These are phyloP conservation scores for Drosophila meridiana DNA, from an alignment of 2,888 invertebrate genomes.

Conservation along the genomic window DNA sequence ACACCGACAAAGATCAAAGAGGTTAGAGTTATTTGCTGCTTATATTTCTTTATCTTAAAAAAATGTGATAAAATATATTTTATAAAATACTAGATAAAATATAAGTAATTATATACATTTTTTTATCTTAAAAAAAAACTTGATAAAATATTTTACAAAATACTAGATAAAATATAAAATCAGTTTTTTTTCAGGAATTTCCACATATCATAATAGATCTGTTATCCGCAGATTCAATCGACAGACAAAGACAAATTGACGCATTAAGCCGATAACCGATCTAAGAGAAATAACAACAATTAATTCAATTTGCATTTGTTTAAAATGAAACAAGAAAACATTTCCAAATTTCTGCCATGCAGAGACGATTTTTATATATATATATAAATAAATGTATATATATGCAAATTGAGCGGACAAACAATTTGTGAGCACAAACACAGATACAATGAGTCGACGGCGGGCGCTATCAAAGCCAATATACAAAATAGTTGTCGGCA, in stretches of 20 bases:
- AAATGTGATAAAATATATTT: not conserved
- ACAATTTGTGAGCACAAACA: conserved; percentile 40
- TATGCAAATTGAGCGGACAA: conserved; percentile 65
- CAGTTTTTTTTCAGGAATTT: conserved; percentile 22
- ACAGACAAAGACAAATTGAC: conserved; percentile 71
- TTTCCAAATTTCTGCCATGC: conserved; percentile 52
- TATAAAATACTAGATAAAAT: not conserved
- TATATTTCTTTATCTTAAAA: not conserved
- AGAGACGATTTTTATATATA: not conserved
- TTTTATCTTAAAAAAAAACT: no score
- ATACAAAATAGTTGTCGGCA: conserved; percentile 74
- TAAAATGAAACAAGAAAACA: conserved; percentile 49
- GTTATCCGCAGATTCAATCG: conserved; percentile 40
- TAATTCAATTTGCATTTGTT: conserved; percentile 72
- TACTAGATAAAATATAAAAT: not conserved
- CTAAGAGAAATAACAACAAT: conserved; percentile 71
- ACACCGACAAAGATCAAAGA: not conserved
- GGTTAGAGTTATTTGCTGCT: not conserved
- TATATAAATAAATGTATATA: not conserved
- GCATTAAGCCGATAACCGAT: conserved; percentile 69
- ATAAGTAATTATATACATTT: no score
- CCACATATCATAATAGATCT: conserved; percentile 53
- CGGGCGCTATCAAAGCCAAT: conserved; percentile 60
- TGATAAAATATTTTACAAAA: not conserved
- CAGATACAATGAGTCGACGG: conserved; percentile 34